Evolutionary conservation across 2,113 vertebrate genomes (phyloP).

Genomic region (Romanogobio albipinnatus): DNA sequence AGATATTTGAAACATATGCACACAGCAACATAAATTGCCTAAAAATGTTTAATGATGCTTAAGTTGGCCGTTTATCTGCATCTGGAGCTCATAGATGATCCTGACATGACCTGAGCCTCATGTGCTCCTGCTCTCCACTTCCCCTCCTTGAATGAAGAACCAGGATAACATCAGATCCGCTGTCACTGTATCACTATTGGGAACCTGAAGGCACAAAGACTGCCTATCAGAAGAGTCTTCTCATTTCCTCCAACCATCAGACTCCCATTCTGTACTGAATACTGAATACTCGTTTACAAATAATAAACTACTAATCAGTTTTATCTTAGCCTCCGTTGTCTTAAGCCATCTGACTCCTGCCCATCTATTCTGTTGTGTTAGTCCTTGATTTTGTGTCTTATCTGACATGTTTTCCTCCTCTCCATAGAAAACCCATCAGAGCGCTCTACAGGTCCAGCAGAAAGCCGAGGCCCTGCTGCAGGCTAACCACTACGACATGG

Average conservation of each 20-base stretch:
- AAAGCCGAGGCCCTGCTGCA: conserved; percentile 96
- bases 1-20: not conserved
- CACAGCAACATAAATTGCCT: not conserved
- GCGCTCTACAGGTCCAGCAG: conserved; percentile 98
- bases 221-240: conserved; percentile 23
- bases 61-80: not conserved
- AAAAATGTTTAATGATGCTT: not conserved
- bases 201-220: conserved; percentile 29
- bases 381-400: conserved; percentile 19
- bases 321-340: not conserved
- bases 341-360: not conserved
- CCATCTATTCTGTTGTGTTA: not conserved
- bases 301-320: conserved; percentile 12
- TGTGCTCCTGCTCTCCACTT: not conserved
- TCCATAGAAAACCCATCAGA: conserved; percentile 95
- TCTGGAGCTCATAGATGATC: not conserved
- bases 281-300: not conserved
- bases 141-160: conserved; percentile 27
- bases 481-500: conserved; percentile 98
- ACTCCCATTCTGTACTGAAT: not conserved
- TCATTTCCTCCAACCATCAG: conserved; percentile 42
- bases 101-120: not conserved
- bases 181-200: not conserved
- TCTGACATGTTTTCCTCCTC: conserved; percentile 25
- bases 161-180: conserved; percentile 40